Percentiles rank a stretch among this genome's conserved stretches.
Evolutionary conservation across 2,797 vertebrate genomes (phyloP).

Genomic region (Diplodus puntazzo): DNA sequence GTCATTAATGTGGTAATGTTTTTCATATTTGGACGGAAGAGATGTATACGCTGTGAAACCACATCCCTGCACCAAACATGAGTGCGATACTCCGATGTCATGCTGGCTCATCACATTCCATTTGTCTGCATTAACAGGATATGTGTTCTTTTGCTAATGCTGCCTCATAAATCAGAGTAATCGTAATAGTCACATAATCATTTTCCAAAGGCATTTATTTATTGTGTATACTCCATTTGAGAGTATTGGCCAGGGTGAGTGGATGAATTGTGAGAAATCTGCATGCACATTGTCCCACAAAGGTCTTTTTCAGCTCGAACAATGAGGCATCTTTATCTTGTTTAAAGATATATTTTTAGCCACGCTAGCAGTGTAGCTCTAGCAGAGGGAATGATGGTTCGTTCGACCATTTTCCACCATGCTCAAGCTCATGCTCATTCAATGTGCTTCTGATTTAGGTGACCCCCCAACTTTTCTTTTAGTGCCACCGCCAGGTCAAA

Average conservation of each 20-base stretch:
- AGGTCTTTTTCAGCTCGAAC: slow-evolving; percentile 3
- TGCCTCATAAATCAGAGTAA: slow-evolving; percentile 43
- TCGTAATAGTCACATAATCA: slow-evolving; percentile 22
- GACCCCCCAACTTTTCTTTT: neutral
- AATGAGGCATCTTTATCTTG: neutral
- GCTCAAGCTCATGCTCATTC: too few species aligned
- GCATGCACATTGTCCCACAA: slow-evolving; percentile 20
- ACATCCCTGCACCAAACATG: slow-evolving; percentile 69
- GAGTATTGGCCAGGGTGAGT: neutral
- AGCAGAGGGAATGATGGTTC: neutral
- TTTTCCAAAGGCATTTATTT: slow-evolving; percentile 39
- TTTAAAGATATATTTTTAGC: slow-evolving; percentile 12
- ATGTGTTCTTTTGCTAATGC: slow-evolving; percentile 30
- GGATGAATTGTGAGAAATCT: slow-evolving; percentile 19
- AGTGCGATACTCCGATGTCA: slow-evolving; percentile 56
- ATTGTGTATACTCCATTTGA: neutral
- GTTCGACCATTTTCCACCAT: neutral
- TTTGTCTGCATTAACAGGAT: slow-evolving; percentile 44
- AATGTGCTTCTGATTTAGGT: neutral
- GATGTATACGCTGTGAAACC: slow-evolving; percentile 72
- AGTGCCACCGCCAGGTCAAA: neutral
- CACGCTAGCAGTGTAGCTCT: neutral
- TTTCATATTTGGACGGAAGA: slow-evolving; percentile 76
- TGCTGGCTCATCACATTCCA: slow-evolving; percentile 65
- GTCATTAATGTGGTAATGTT: slow-evolving; percentile 80